Conservation (phyloP, 2,888 invertebrate species). For the Strigamia transsilvanica region DNA sequence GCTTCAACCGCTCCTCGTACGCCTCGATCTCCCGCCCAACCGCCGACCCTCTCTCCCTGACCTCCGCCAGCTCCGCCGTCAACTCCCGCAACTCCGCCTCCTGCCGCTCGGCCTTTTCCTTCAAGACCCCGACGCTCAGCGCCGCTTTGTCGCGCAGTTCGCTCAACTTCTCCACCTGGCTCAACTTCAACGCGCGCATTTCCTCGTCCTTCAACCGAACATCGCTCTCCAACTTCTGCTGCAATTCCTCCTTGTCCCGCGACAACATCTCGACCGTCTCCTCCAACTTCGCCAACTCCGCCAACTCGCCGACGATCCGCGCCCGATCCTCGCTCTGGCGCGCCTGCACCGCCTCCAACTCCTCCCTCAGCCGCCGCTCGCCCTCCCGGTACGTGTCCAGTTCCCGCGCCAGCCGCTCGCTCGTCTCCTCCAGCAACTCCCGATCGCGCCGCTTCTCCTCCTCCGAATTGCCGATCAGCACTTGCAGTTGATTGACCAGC, state of each 20-base stretch:
- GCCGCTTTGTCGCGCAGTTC: not conserved
- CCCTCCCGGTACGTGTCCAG: not conserved
- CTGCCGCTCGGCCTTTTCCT: not conserved
- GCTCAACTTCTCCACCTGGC: not conserved
- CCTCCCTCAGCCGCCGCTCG: not conserved
- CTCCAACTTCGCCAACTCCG: too few species aligned
- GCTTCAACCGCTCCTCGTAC: not conserved
- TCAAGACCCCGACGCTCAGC: not conserved
- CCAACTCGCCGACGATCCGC: too few species aligned
- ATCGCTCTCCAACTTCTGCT: not conserved
- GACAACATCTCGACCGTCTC: not conserved
- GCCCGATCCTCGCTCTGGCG: too few species aligned
- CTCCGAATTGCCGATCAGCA: not conserved
- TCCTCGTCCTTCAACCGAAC: not conserved
- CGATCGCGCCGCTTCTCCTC: not conserved
- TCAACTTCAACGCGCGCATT: not conserved
- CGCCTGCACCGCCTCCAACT: not conserved
- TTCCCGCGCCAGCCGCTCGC: not conserved
- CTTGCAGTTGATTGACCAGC: not conserved
- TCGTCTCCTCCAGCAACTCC: not conserved
- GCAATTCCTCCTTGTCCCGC: conserved; percentile 19
- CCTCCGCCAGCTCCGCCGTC: not conserved
- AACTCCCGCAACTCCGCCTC: not conserved
- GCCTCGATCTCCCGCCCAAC: not conserved
- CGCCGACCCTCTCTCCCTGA: too few species aligned